Percentiles rank a stretch among this genome's conserved stretches.
Evolutionary conservation across 2,797 vertebrate genomes (phyloP).

Genomic region (Semaprochilodus insignis): DNA sequence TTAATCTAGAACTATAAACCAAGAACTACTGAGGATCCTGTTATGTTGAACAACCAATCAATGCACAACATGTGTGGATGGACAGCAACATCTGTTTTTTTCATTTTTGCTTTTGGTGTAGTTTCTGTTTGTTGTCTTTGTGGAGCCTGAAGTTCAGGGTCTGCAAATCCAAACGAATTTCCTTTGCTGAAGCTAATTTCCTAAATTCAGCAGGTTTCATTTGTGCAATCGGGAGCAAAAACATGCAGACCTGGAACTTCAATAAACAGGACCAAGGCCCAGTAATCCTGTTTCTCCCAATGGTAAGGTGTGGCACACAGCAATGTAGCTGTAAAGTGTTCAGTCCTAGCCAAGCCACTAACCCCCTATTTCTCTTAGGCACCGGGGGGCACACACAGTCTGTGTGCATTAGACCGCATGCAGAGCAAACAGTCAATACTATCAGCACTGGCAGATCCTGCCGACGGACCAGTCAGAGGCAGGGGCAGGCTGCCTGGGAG

Average conservation of each 20-base stretch:
- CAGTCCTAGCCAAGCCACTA: slow-evolving; percentile 38
- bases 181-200: background rate
- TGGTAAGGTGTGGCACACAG: slow-evolving; percentile 9
- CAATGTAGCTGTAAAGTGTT: slow-evolving; percentile 34
- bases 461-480: slow-evolving; percentile 43
- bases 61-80: background rate
- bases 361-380: slow-evolving; percentile 36
- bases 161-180: background rate
- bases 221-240: background rate
- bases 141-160: background rate
- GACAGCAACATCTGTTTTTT: background rate
- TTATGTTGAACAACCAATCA: no score
- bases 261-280: slow-evolving; percentile 12
- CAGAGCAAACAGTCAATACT: slow-evolving; percentile 54
- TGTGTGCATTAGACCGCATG: slow-evolving; percentile 54
- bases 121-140: background rate
- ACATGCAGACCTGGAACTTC: background rate
- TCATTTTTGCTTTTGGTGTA: background rate
- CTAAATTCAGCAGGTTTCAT: background rate
- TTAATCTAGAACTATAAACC: no score
- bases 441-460: slow-evolving; percentile 52
- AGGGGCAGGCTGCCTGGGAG: slow-evolving; percentile 47
- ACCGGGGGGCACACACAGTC: slow-evolving; percentile 37
- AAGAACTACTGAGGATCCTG: no score
- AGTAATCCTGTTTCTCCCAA: slow-evolving; percentile 36